These are phyloP conservation scores for Clitarchus hookeri DNA, from an alignment of 2,888 invertebrate species.

Conservation along the genomic window DNA sequence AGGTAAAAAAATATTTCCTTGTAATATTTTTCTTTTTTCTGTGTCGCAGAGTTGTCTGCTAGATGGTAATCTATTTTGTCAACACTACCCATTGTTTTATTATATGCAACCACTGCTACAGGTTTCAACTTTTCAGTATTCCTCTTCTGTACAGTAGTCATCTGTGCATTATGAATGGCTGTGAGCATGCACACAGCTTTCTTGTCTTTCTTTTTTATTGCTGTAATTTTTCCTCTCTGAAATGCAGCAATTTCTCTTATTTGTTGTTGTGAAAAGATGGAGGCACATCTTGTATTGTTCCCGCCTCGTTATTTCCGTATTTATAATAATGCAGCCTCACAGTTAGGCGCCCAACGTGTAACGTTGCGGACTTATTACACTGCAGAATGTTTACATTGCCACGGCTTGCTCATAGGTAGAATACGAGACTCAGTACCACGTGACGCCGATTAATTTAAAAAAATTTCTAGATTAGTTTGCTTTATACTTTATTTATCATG, in stretches of 20 bases:
- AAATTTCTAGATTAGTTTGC: no score
- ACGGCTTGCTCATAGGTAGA: no score
- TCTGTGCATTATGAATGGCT: not conserved
- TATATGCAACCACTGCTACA: not conserved
- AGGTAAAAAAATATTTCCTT: conserved; percentile 11
- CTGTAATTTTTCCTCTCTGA: conserved; percentile 2
- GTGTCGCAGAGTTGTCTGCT: not conserved
- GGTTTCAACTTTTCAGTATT: not conserved
- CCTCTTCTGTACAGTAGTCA: not conserved
- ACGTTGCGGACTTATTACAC: no score
- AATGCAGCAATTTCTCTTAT: not conserved
- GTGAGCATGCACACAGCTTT: no score
- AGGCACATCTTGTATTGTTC: no score
- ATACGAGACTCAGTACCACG: no score
- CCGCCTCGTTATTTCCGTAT: no score
- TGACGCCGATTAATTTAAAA: no score
- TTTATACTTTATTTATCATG: no score
- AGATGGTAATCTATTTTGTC: conserved; percentile 24
- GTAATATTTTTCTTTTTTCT: conserved; percentile 3
- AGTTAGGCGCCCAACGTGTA: no score
- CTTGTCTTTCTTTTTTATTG: not conserved
- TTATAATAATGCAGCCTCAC: no score
- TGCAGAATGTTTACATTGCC: no score
- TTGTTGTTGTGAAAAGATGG: not conserved
- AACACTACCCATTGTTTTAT: conserved; percentile 5